These are phyloP conservation scores for Hydrotaea cyrtoneurina DNA, from an alignment of 2,888 invertebrate genomes.

Conservation along the genomic window DNA sequence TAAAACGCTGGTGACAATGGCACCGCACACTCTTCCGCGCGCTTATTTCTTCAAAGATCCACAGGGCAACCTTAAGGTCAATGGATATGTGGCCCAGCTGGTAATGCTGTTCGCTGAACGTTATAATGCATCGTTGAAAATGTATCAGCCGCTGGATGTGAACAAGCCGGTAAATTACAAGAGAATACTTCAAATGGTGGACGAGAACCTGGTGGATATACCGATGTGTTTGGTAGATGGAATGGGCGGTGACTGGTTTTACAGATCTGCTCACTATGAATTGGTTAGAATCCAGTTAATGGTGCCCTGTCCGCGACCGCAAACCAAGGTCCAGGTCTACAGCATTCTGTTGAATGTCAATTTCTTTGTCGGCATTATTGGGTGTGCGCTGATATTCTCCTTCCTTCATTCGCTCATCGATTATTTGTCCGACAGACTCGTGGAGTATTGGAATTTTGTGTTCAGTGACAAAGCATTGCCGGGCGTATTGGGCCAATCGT, in stretches of 20 bases:
- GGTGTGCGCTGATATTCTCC: conserved; percentile 39
- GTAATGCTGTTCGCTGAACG: conserved; percentile 66
- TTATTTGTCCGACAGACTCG: not conserved
- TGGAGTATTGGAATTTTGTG: not conserved
- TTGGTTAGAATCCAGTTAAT: conserved; percentile 21
- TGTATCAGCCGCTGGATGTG: not conserved
- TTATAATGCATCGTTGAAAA: conserved; percentile 69
- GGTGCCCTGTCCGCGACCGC: conserved; percentile 22
- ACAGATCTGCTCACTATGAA: not conserved
- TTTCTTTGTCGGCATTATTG: not conserved
- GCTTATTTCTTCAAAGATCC: conserved; percentile 62
- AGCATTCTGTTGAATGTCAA: not conserved
- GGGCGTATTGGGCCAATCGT: conserved; percentile 25
- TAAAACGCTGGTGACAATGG: conserved; percentile 57
- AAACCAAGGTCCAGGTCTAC: conserved; percentile 7
- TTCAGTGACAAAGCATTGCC: conserved; percentile 12
- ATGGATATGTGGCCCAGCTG: conserved; percentile 69
- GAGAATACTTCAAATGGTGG: not conserved
- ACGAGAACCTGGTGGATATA: conserved; percentile 16
- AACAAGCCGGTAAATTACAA: too few species aligned
- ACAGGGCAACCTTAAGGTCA: conserved; percentile 40
- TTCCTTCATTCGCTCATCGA: conserved; percentile 30
- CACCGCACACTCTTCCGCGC: conserved; percentile 69
- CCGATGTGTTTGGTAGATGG: not conserved
- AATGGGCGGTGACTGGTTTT: not conserved